phyloP scores from a whole-genome alignment of 2,113 vertebrate species.

The Poicephalus gulielmi region DNA sequence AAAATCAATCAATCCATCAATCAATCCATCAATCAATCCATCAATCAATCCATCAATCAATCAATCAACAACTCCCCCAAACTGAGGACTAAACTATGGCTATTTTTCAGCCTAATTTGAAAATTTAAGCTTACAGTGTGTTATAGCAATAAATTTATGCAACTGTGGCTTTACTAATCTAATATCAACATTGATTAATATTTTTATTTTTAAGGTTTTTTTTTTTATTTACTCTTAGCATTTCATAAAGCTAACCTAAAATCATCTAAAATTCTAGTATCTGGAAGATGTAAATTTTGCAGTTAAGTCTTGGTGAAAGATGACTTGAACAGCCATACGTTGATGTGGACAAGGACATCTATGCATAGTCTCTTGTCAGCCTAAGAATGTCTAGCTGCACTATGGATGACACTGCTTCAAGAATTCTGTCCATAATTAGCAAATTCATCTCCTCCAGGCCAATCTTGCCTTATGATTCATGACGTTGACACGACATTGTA shows the following conservation, averaged over 20 bases:
- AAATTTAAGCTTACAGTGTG: neutral
- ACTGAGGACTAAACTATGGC: neutral
- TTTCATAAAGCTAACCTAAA: neutral
- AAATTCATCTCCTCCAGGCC: neutral
- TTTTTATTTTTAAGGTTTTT: neutral
- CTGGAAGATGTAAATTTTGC: neutral
- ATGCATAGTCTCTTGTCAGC: neutral
- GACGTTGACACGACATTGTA: neutral
- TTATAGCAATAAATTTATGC: neutral
- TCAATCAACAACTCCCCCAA: fast-evolving
- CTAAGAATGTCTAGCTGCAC: neutral
- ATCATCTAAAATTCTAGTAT: neutral
- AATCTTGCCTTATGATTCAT: neutral
- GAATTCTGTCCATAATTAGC: neutral
- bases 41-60: neutral
- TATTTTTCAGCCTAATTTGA: neutral
- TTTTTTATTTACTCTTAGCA: neutral
- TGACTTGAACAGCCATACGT: neutral
- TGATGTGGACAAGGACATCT: neutral
- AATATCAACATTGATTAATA: neutral
- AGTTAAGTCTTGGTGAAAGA: neutral
- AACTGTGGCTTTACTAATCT: neutral
- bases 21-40: fast-evolving
- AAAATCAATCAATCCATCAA: fast-evolving
- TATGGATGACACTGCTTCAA: neutral